phyloP scores from a whole-genome alignment of 2,888 invertebrate species.

The Conchocele bisecta region DNA sequence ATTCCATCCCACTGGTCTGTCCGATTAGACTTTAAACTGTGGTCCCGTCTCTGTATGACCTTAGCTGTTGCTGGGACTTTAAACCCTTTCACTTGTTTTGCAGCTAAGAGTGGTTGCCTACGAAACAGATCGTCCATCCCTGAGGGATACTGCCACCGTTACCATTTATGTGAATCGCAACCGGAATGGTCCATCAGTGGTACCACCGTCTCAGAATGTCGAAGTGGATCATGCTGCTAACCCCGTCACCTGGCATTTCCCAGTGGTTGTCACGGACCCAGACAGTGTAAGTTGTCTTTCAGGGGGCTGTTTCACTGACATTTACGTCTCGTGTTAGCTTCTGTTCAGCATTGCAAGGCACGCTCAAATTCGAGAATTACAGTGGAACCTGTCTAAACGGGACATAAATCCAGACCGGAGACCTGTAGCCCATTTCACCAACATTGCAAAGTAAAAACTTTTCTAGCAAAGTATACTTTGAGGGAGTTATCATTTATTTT shows the following conservation, averaged over 20 bases:
- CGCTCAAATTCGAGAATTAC: no score
- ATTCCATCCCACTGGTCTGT: background rate
- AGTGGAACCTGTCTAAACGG: no score
- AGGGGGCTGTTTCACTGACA: no score
- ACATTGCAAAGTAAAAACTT: no score
- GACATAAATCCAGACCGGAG: no score
- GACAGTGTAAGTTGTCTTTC: slow-evolving; percentile 80
- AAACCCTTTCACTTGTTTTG: no score
- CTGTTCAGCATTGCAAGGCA: no score
- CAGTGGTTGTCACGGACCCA: slow-evolving; percentile 73
- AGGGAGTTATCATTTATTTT: no score
- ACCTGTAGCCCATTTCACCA: no score
- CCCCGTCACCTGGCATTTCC: slow-evolving; percentile 62
- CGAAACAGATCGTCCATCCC: slow-evolving; percentile 68
- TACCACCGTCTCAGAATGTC: slow-evolving; percentile 58
- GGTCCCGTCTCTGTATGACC: background rate
- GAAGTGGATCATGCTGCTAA: slow-evolving; percentile 63
- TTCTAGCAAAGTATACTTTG: no score
- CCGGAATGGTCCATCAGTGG: slow-evolving; percentile 69
- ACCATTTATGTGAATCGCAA: slow-evolving; percentile 72
- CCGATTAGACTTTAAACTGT: background rate
- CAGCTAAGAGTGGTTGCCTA: slow-evolving; percentile 75
- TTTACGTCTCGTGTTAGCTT: no score
- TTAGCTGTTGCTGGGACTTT: no score
- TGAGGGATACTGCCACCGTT: slow-evolving; percentile 60